These are phyloP conservation scores for Hirtodrosophila trivittata DNA, from an alignment of 2,888 invertebrate genomes.

Conservation along the genomic window DNA sequence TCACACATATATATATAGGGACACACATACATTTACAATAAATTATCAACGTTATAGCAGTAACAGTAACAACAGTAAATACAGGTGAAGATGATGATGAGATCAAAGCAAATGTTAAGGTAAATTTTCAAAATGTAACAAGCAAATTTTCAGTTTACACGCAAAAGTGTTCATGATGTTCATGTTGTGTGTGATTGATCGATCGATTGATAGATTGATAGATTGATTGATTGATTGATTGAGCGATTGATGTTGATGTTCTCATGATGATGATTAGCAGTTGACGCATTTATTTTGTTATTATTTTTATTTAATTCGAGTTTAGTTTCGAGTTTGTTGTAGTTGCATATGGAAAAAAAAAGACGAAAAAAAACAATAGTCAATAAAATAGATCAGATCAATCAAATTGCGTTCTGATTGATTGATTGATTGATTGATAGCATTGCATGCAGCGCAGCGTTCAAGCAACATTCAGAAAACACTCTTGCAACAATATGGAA, in stretches of 20 bases:
- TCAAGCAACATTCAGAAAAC: constrained; percentile 8
- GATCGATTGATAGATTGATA: constrained; percentile 21
- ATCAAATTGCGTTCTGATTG: constrained; percentile 20
- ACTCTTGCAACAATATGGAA: constrained; percentile 16
- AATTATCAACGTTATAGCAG: constrained; percentile 28
- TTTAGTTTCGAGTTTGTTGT: constrained; percentile 25
- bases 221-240: constrained; percentile 20
- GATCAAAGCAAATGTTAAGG: constrained; percentile 36
- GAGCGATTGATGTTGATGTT: constrained; percentile 18
- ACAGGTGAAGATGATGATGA: constrained; percentile 21
- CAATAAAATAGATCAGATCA: constrained; percentile 25
- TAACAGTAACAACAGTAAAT: constrained; percentile 21
- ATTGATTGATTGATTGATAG: constrained; percentile 27
- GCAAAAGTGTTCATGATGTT: constrained; percentile 20
- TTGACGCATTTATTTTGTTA: constrained; percentile 25
- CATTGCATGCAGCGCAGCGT: constrained; percentile 37
- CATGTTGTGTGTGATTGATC: constrained; percentile 17
- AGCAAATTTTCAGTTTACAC: constrained; percentile 48
- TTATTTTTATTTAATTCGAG: constrained; percentile 16
- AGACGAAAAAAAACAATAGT: constrained; percentile 43
- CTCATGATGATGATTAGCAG: constrained; percentile 35
- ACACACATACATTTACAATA: constrained; percentile 30
- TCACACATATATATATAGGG: constrained; percentile 9
- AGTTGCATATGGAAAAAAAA: constrained; percentile 47
- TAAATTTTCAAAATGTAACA: no score